Base-by-base conservation (phyloP, 2,888 invertebrate species). In the Zele albiditarsus region DNA sequence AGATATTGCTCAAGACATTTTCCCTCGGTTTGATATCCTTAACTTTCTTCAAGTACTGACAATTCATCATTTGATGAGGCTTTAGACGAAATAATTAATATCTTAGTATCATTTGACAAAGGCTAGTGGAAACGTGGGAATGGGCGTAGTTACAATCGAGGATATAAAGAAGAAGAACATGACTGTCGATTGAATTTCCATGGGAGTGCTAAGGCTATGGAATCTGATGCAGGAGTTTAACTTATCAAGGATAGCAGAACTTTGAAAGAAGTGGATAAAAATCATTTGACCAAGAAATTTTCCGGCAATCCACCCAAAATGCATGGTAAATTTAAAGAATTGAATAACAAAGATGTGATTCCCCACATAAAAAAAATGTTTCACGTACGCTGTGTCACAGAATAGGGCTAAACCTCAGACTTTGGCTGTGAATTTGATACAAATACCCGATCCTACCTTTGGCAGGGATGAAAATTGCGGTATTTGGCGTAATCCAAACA, bases 141-240 rank as follows among this genome's bases (percentile, higher is more conserved):
- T 53, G 78, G 79, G 0, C 65, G 70, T 6, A 68, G 27, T 2
- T 80, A 77, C 60, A 77, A 80, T 16, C 77, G 77, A 1, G 77
- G 78, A 3, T 58, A 71, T 3, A 0, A 60, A n/a, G 67, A 74
- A 58, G 46, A 68, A 53, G 23, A 62, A 23, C 79, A 82, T 57
- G 79, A 80, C 63, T 80, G 80, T 69, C 67, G 80, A 12, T 23
- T 74, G 12, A 81, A 80, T 65, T 80, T 76, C 27, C 28, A 70
- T 5, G 77, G 74, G 20, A 72, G 67, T 49, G 76, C 79, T 2
- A 77, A 79, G 38, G 77, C 77, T 2, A 80, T 80, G 80, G 80
- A 81, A 23, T 46, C 76, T 23, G 27, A 46, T 53, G 49, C 71
- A n/a, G 73, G 72, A 33, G 78, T 68, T 33, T 4, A 53, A 3